Conservation (phyloP, 2,797 vertebrate species). For the Sebastes matsubarae region DNA sequence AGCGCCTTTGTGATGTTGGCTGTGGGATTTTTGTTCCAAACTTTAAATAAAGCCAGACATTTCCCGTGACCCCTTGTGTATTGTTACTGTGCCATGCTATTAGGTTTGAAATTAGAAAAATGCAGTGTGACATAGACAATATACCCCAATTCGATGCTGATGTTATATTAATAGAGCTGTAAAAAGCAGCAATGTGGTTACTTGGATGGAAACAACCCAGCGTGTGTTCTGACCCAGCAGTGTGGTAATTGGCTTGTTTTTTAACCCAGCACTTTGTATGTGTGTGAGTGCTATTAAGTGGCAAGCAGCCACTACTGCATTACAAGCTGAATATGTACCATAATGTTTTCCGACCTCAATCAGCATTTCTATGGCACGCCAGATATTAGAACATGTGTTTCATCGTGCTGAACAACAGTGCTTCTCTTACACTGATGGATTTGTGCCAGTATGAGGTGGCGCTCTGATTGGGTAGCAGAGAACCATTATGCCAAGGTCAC, state of each 20-base stretch:
- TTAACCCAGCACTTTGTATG: neutral
- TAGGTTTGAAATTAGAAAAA: neutral
- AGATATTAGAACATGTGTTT: neutral
- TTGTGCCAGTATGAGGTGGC: neutral
- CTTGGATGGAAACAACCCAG: neutral
- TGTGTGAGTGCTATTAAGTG: conserved; percentile 12
- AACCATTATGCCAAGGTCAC: neutral
- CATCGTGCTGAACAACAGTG: conserved; percentile 1
- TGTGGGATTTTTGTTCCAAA: neutral
- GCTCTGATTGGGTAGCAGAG: neutral
- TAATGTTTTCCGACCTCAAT: conserved; percentile 25
- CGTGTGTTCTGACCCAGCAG: neutral
- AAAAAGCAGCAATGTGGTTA: neutral
- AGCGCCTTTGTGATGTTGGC: neutral
- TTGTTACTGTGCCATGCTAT: neutral
- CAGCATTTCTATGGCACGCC: conserved; percentile 8
- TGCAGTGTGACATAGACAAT: neutral
- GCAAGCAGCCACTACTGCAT: conserved; percentile 10
- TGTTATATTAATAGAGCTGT: conserved; percentile 1
- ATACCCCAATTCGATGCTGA: neutral
- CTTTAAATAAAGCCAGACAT: neutral
- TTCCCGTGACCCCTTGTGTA: neutral
- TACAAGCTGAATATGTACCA: conserved; percentile 13
- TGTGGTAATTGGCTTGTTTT: conserved; percentile 12
- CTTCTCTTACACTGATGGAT: conserved; percentile 5